These are phyloP conservation scores for Aleiodes alternator DNA, from an alignment of 2,888 invertebrate species.

Conservation along the genomic window DNA sequence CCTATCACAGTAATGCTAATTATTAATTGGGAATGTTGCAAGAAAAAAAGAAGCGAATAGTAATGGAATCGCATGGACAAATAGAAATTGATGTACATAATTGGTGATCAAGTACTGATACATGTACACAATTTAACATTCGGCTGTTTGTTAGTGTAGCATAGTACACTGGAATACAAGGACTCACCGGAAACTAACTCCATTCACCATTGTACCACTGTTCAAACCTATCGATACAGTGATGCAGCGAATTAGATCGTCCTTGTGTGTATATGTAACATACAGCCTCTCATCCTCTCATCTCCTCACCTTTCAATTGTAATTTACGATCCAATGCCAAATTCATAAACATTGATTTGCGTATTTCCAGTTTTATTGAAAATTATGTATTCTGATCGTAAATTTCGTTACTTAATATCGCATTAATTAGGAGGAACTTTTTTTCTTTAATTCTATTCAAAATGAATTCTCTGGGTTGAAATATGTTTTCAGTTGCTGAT, in stretches of 20 bases:
- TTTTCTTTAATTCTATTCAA: neutral
- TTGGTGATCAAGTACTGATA: neutral
- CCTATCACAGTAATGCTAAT: too few relatives aligned
- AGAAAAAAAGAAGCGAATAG: too few relatives aligned
- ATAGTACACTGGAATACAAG: conserved; percentile 58
- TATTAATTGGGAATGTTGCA: too few relatives aligned
- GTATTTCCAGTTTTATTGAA: neutral
- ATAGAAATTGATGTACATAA: neutral
- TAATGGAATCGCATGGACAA: too few relatives aligned
- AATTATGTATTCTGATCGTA: conserved; percentile 1
- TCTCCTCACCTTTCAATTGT: conserved; percentile 61
- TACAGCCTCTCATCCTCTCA: conserved; percentile 30
- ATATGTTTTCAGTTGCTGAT: too few relatives aligned
- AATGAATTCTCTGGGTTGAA: too few relatives aligned
- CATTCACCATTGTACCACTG: conserved; percentile 59
- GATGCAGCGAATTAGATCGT: conserved; percentile 60
- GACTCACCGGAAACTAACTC: conserved; percentile 65
- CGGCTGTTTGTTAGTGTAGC: conserved; percentile 60
- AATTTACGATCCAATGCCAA: conserved; percentile 60
- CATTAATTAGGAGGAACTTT: too few relatives aligned
- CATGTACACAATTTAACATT: conserved; percentile 8
- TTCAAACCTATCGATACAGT: conserved; percentile 45
- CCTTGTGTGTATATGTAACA: conserved; percentile 6
- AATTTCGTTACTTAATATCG: neutral
- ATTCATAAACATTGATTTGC: conserved; percentile 60